phyloP scores from a whole-genome alignment of 2,797 vertebrate species.

The Psittacula echo region DNA sequence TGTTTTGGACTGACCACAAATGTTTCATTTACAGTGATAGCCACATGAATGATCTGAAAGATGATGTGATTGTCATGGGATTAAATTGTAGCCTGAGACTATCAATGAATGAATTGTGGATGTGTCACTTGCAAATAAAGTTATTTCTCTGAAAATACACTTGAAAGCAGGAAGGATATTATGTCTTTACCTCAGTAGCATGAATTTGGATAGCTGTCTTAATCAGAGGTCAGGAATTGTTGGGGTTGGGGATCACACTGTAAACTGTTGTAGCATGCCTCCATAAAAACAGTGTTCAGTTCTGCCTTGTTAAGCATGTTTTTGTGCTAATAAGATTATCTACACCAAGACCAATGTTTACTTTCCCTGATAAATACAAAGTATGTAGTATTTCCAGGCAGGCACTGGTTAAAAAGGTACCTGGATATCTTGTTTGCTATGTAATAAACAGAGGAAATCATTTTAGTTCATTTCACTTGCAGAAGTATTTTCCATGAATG shows the following conservation, averaged over 20 bases:
- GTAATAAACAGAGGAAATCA: not conserved
- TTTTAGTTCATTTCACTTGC: constrained; percentile 15
- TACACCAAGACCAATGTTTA: not conserved
- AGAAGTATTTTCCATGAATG: constrained; percentile 46
- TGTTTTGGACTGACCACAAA: not conserved
- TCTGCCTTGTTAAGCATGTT: not conserved
- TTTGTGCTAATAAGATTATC: not conserved
- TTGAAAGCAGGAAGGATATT: not conserved
- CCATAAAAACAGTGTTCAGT: not conserved
- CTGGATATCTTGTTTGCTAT: not conserved
- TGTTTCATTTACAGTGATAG: not conserved
- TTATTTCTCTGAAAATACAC: not conserved
- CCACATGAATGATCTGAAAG: not conserved
- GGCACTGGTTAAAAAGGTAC: not conserved
- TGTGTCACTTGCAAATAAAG: not conserved
- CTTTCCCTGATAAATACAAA: not conserved
- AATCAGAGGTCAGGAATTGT: not conserved
- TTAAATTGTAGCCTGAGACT: not conserved
- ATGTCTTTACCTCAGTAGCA: not conserved
- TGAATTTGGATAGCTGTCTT: not conserved
- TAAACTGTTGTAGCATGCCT: not conserved
- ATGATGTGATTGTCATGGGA: not conserved
- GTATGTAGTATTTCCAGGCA: not conserved
- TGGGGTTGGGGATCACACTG: not conserved
- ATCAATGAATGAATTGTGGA: not conserved